Conservation (phyloP, 2,888 invertebrate species). For the Uloborus plumipes region DNA sequence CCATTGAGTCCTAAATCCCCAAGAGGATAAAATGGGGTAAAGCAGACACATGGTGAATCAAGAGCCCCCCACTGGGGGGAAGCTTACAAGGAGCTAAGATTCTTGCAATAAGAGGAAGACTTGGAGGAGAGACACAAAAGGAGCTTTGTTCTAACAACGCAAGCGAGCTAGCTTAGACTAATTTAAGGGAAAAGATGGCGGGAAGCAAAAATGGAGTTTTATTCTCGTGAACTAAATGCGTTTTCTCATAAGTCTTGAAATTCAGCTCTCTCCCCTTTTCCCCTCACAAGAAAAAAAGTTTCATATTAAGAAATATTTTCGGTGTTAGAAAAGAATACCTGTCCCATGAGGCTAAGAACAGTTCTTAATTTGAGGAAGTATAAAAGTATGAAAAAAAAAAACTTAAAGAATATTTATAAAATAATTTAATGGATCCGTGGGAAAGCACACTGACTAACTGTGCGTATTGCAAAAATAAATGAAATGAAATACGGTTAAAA, state of each 20-base stretch:
- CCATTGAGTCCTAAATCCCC: conserved; percentile 38
- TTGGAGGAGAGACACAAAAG: background rate
- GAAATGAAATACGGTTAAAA: no score
- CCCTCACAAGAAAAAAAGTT: background rate
- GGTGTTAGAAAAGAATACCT: no score
- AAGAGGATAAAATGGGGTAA: conserved; percentile 28
- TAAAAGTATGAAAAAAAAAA: no score
- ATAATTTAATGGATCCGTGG: no score
- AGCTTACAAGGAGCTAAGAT: conserved; percentile 28
- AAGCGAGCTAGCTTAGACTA: conserved; percentile 22
- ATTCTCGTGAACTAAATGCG: conserved; percentile 23
- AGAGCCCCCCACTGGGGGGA: background rate
- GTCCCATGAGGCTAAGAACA: no score
- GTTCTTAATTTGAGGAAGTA: no score
- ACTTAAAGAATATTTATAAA: no score
- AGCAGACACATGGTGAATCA: conserved; percentile 4
- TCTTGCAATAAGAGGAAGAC: conserved; percentile 7
- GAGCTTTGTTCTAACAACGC: conserved; percentile 30
- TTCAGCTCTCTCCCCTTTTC: background rate
- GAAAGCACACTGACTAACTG: no score
- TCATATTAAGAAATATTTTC: background rate
- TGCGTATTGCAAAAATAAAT: no score
- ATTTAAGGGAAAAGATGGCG: conserved; percentile 37
- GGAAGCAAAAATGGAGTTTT: conserved; percentile 22
- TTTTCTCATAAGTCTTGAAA: background rate